These are phyloP conservation scores for Synaphobranchus kaupii DNA, from an alignment of 2,797 vertebrate genomes.

Conservation along the genomic window DNA sequence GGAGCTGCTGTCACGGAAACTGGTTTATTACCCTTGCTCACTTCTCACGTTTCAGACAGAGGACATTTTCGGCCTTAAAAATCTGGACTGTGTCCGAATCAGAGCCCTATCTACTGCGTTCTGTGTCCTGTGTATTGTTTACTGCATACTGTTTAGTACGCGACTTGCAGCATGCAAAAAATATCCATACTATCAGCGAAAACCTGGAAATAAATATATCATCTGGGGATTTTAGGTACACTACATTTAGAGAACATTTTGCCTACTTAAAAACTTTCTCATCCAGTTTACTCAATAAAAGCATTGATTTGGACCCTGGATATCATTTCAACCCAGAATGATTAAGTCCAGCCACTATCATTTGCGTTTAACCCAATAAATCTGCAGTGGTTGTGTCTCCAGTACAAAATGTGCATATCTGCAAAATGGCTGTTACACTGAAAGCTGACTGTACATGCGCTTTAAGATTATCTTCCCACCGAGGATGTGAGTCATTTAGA, in stretches of 20 bases:
- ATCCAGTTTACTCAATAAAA: too few relatives aligned
- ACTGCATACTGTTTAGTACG: too few relatives aligned
- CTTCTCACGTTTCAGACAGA: constrained; percentile 10
- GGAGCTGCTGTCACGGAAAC: constrained; percentile 40
- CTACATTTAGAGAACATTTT: too few relatives aligned
- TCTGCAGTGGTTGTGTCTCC: not conserved
- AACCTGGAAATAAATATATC: too few relatives aligned
- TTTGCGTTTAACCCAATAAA: not conserved
- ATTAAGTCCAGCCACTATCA: not conserved
- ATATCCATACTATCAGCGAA: too few relatives aligned
- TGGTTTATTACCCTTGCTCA: constrained; percentile 25
- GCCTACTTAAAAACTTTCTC: too few relatives aligned
- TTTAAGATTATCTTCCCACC: constrained; percentile 75
- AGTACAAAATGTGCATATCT: not conserved
- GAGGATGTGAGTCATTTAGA: constrained; percentile 78
- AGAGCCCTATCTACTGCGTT: too few relatives aligned
- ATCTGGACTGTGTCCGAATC: not conserved
- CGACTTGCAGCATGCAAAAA: too few relatives aligned
- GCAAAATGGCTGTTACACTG: constrained; percentile 9
- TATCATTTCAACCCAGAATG: not conserved
- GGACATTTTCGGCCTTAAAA: constrained; percentile 30
- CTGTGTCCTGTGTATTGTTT: too few relatives aligned
- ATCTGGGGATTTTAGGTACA: too few relatives aligned
- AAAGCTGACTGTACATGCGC: constrained; percentile 60
- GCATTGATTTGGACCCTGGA: too few relatives aligned